Evolutionary conservation across 2,888 invertebrate genomes (phyloP), one percentile per base, ranked within the genome.

Genomic region (Ochropacha duplaris): DNA sequence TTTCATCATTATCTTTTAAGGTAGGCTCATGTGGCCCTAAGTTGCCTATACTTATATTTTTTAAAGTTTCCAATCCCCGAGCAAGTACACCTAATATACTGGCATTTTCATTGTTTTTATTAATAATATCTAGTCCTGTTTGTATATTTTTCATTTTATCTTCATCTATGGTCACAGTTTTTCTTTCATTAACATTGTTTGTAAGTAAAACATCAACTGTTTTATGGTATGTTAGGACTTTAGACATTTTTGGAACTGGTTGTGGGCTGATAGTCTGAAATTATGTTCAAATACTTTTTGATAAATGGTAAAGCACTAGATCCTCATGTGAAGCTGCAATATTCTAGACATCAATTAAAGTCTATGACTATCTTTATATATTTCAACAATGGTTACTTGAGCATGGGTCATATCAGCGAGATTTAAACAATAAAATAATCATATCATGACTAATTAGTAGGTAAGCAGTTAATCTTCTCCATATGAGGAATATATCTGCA

Each of bases 71-170:
- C 19, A 51, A n/a, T 19, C 51, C 51, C 11, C 16, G 19, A 3
- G 51, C 16, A 16, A 51, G 19, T 16, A 31, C 51, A 28, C 51
- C 19, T 2, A 51, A 2, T 4, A 16, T 31, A 11, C 26, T 19
- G 11, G 19, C 19, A 12, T 51, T 51, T 16, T 36, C 62, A 12
- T 72, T 51, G 5, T 51, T 51, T 31, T 36, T 64, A 14, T 72
- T 65, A 14, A 75, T 58, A 11, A 75, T 73, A n/a, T 65, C 62
- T 0, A 74, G 39, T 0, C 73, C 73, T 4, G 60, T 61, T 50
- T 66, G 54, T 24, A 72, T 68, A 31, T 69, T 70, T 51, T 62
- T 71, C 0, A 49, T 19, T 2, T 54, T 62, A 11, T 31, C 12
- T 12, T 31, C 4, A 36, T 14, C 1, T 4, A n/a, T 22, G 0